Conservation (phyloP, 1,140 invertebrate species). For the Bombus huntii region DNA sequence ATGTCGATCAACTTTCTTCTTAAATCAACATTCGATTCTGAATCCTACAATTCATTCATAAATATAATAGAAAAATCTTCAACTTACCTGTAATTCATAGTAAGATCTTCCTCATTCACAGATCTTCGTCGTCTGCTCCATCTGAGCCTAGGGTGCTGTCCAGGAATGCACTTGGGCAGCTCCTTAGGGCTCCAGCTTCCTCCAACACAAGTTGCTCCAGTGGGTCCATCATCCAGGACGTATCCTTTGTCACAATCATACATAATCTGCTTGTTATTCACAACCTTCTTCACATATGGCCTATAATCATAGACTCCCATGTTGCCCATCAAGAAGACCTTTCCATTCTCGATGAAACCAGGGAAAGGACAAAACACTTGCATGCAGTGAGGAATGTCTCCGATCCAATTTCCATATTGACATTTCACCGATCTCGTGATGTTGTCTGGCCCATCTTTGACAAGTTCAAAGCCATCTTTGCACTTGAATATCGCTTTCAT, state of each 20-base stretch:
- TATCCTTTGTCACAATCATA: constrained; percentile 97
- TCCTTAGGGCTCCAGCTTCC: constrained; percentile 93
- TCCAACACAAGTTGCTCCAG: constrained; percentile 95
- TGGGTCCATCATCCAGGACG: constrained; percentile 92
- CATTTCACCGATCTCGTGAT: constrained; percentile 88
- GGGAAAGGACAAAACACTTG: constrained; percentile 97
- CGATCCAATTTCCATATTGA: constrained; percentile 96
- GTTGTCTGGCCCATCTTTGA: constrained; percentile 84
- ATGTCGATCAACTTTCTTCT: no score
- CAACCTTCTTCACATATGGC: constrained; percentile 95
- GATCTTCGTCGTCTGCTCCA: constrained; percentile 89
- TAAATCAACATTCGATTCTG: no score
- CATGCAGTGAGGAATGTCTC: constrained; percentile 91
- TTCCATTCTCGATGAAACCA: constrained; percentile 94
- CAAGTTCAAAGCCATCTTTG: constrained; percentile 93
- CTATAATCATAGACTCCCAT: constrained; percentile 99
- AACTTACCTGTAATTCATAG: constrained; percentile 60
- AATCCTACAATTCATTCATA: not conserved
- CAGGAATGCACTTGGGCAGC: constrained; percentile 88
- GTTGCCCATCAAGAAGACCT: constrained; percentile 96
- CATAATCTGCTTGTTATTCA: constrained; percentile 97
- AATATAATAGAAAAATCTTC: not conserved
- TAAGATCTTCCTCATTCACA: constrained; percentile 73
- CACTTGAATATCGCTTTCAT: constrained; percentile 96
- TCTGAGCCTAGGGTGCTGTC: constrained; percentile 91